Conservation (phyloP, 2,888 invertebrate genomes). For the Sphinx pinastri region DNA sequence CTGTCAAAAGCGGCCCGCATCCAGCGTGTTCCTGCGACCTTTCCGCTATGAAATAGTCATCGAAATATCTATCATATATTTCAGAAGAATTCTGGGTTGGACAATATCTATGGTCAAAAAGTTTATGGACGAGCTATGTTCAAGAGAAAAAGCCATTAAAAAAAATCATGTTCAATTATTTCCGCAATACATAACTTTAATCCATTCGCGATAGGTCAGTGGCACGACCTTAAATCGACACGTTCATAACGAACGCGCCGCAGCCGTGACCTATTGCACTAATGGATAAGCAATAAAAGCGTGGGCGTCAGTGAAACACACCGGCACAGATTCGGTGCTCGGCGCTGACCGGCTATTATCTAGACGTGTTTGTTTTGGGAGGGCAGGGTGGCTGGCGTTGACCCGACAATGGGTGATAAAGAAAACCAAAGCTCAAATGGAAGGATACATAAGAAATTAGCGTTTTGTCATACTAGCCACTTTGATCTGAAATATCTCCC, state of each 20-base stretch:
- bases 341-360: background rate
- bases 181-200: conserved; percentile 3
- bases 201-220: background rate
- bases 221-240: conserved; percentile 14
- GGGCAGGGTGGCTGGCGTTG: background rate
- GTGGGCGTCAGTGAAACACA: background rate
- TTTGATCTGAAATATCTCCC: no score
- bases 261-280: conserved; percentile 20
- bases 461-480: no score
- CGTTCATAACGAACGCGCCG: conserved; percentile 12
- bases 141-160: background rate
- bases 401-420: no score
- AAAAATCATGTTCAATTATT: background rate
- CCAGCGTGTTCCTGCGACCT: no score
- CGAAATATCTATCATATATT: no score
- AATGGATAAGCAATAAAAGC: conserved; percentile 24
- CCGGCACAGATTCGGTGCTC: conserved; percentile 14
- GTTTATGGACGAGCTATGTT: no score
- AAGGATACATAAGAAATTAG: no score
- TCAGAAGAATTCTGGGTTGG: no score
- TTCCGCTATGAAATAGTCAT: no score
- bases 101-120: no score
- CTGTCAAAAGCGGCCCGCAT: no score
- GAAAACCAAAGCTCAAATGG: no score
- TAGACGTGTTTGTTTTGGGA: background rate